These are phyloP conservation scores for Lymantria dispar DNA, from an alignment of 2,888 invertebrate genomes.

Conservation along the genomic window DNA sequence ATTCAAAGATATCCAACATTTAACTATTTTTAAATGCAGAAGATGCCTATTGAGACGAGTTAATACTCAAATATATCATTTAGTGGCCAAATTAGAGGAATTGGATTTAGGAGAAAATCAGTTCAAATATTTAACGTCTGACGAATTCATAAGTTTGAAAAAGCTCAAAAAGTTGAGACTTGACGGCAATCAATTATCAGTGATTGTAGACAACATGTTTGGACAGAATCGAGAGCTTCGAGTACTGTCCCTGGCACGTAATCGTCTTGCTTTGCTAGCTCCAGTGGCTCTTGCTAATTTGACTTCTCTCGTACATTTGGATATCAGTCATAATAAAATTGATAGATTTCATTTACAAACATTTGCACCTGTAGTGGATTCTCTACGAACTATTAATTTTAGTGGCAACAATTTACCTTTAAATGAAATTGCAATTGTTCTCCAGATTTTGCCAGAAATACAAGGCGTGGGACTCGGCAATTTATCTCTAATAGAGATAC, in stretches of 20 bases:
- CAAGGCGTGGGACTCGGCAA: constrained; percentile 83
- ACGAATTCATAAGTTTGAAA: constrained; percentile 87
- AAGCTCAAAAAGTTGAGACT: constrained; percentile 84
- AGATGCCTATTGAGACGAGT: constrained; percentile 87
- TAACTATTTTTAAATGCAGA: constrained; percentile 87
- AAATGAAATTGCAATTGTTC: constrained; percentile 79
- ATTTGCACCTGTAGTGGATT: constrained; percentile 83
- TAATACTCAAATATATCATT: constrained; percentile 90
- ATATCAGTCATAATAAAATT: constrained; percentile 90
- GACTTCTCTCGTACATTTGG: constrained; percentile 85
- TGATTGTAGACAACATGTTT: constrained; percentile 88
- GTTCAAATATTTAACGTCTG: constrained; percentile 88
- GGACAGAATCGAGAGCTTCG: constrained; percentile 79
- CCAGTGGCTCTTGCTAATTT: constrained; percentile 88
- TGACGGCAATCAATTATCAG: constrained; percentile 90
- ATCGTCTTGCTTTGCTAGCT: constrained; percentile 88
- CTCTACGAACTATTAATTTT: constrained; percentile 85
- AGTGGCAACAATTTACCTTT: constrained; percentile 86
- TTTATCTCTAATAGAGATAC: constrained; percentile 80
- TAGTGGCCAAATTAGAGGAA: constrained; percentile 87
- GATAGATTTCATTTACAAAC: constrained; percentile 85
- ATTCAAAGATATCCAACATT: constrained; percentile 88
- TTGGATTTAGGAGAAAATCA: constrained; percentile 90
- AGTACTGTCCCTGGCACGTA: constrained; percentile 84
- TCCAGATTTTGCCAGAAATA: constrained; percentile 82